Evolutionary conservation across 2,797 vertebrate species (phyloP).

Genomic region (Micropoecilia bifurca): DNA sequence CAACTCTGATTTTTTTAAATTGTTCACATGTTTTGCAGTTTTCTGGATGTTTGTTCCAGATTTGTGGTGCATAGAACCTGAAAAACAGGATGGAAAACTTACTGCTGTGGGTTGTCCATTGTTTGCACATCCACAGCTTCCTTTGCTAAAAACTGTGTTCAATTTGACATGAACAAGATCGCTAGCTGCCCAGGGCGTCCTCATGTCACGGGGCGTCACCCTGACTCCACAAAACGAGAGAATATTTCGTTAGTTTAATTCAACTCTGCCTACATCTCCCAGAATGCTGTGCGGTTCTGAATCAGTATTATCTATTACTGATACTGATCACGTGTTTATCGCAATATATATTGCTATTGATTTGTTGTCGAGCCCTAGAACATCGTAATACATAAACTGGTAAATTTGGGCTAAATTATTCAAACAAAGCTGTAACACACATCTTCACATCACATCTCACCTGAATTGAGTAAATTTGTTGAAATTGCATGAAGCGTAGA

Average conservation of each 20-base stretch:
- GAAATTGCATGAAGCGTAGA: not conserved
- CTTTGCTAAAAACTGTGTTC: not conserved
- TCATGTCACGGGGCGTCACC: not conserved
- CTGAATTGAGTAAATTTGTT: not conserved
- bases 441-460: not conserved
- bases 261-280: too few relatives aligned
- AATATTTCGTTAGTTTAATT: not conserved
- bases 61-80: too few relatives aligned
- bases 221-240: not conserved
- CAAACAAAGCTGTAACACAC: not conserved
- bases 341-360: too few relatives aligned
- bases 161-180: not conserved
- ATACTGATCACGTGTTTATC: too few relatives aligned
- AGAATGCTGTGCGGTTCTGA: too few relatives aligned
- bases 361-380: too few relatives aligned
- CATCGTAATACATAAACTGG: not conserved
- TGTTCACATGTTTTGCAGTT: too few relatives aligned
- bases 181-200: not conserved
- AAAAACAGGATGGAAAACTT: constrained; percentile 7
- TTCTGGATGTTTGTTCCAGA: too few relatives aligned
- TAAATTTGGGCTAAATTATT: not conserved
- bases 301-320: too few relatives aligned
- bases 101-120: not conserved
- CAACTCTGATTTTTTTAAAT: too few relatives aligned
- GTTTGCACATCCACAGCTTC: not conserved